Evolutionary conservation across 2,113 vertebrate genomes (phyloP).

Genomic region (Gymnocephalus cernua): DNA sequence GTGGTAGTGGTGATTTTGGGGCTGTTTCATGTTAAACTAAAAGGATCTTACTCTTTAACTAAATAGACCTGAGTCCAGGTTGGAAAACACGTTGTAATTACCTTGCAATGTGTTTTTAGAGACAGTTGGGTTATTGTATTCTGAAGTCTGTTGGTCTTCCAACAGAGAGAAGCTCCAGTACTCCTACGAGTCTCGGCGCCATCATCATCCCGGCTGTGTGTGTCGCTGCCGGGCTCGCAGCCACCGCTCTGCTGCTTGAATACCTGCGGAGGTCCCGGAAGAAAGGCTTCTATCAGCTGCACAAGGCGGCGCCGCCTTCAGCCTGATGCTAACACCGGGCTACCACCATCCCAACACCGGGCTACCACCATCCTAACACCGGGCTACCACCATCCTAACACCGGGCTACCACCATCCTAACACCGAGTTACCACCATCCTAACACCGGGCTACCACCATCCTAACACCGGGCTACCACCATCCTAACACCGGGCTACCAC

Average conservation of each 20-base stretch:
- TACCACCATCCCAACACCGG: not conserved
- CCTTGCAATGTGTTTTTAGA: too few relatives aligned
- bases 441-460: too few relatives aligned
- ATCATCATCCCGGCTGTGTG: slow-evolving; percentile 53
- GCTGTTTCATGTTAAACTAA: too few relatives aligned
- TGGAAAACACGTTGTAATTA: too few relatives aligned
- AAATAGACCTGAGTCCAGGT: too few relatives aligned
- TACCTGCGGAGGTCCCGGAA: slow-evolving; percentile 74
- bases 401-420: not conserved
- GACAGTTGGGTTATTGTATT: too few relatives aligned
- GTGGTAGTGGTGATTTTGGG: too few relatives aligned
- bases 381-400: not conserved
- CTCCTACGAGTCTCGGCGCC: slow-evolving; percentile 17
- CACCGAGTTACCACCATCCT: not conserved
- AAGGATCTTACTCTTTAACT: too few relatives aligned
- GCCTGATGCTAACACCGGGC: slow-evolving; percentile 20
- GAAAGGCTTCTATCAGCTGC: slow-evolving; percentile 81
- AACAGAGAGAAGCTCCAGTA: slow-evolving; percentile 56
- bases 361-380: not conserved
- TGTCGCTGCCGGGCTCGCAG: slow-evolving; percentile 29
- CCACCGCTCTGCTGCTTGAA: slow-evolving; percentile 53
- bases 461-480: not conserved
- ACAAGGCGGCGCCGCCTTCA: slow-evolving; percentile 50
- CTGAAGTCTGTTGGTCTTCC: not conserved
- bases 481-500: not conserved